A percentile compares a stretch with the other conserved stretches of the same genome.
Conservation (phyloP, 2,113 vertebrate species). For the Chaetodon trifascialis region DNA sequence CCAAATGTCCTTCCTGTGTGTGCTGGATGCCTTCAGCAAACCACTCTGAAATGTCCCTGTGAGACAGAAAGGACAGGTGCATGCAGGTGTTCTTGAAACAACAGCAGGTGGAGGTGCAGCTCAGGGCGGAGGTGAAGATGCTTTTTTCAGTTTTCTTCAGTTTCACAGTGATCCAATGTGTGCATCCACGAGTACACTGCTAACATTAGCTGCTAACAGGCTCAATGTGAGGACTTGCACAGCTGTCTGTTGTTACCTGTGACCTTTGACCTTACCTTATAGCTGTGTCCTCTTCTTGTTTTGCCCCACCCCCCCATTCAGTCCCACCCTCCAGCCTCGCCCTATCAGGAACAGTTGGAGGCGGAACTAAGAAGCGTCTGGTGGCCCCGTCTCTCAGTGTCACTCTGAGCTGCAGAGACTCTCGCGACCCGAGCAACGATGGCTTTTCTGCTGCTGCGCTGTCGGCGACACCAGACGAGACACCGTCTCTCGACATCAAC, state of each 20-base stretch:
- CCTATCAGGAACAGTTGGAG: slow-evolving; percentile 76
- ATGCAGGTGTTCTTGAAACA: no score
- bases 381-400: slow-evolving; percentile 81
- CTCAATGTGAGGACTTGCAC: no score
- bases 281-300: not conserved
- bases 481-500: slow-evolving; percentile 84
- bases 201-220: no score
- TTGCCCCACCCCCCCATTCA: slow-evolving; percentile 21
- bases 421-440: slow-evolving; percentile 40
- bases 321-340: slow-evolving; percentile 81
- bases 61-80: no score
- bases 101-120: no score
- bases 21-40: no score
- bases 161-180: no score
- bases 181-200: no score
- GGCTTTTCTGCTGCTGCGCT: slow-evolving; percentile 65
- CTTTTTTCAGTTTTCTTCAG: no score
- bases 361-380: slow-evolving; percentile 84
- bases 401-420: slow-evolving; percentile 65
- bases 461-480: slow-evolving; percentile 65
- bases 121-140: no score
- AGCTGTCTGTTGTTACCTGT: not conserved
- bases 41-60: no score
- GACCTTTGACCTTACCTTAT: not conserved
- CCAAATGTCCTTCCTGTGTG: no score